Conservation (phyloP, 1,140 invertebrate species). For the Musca vetustissima region DNA sequence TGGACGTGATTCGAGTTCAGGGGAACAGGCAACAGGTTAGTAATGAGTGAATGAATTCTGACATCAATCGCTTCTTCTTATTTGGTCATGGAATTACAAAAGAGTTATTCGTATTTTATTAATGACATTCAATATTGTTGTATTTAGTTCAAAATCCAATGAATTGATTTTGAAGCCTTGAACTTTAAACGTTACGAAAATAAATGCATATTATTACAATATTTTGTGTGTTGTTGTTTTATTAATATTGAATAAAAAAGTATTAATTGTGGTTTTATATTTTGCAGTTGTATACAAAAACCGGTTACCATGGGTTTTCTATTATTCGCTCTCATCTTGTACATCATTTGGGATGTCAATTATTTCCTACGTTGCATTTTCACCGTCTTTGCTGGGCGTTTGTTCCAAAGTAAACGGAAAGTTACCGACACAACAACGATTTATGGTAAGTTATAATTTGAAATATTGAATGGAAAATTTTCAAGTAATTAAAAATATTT, state of each 20-base stretch:
- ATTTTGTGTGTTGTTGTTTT: background rate
- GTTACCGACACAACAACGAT: conserved; percentile 69
- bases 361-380: conserved; percentile 71
- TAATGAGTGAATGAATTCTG: too few relatives aligned
- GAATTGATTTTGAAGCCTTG: too few relatives aligned
- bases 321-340: conserved; percentile 63
- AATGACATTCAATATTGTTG: too few relatives aligned
- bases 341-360: conserved; percentile 75
- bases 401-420: conserved; percentile 69
- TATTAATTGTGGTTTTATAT: conserved; percentile 1
- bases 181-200: too few relatives aligned
- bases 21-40: too few relatives aligned
- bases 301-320: conserved; percentile 42
- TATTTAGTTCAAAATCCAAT: too few relatives aligned
- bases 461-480: background rate
- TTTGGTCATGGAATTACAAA: too few relatives aligned
- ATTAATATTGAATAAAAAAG: too few relatives aligned
- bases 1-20: too few relatives aligned
- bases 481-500: background rate
- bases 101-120: too few relatives aligned
- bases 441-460: conserved; percentile 62
- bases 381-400: conserved; percentile 64
- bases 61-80: too few relatives aligned
- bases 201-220: too few relatives aligned
- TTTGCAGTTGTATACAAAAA: background rate